Conservation (phyloP, 1,140 invertebrate genomes). For the Lerema accius region DNA sequence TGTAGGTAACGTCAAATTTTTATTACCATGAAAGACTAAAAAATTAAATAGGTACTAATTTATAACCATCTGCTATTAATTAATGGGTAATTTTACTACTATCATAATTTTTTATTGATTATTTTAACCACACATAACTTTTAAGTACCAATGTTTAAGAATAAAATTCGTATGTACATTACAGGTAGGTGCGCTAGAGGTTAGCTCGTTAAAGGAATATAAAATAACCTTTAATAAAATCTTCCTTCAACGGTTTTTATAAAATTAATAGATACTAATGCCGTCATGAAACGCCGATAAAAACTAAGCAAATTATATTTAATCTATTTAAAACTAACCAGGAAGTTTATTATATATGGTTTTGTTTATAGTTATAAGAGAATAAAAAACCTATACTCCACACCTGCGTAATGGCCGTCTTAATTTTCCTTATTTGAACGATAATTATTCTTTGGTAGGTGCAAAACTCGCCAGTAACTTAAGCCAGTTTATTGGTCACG, state of each 20-base stretch:
- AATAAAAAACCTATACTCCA: slow-evolving; percentile 12
- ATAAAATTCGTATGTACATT: background rate
- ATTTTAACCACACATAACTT: too few species aligned
- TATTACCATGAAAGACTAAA: too few species aligned
- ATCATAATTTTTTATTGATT: too few species aligned
- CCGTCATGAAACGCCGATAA: background rate
- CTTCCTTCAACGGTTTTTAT: background rate
- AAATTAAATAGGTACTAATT: too few species aligned
- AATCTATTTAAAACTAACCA: slow-evolving; percentile 28
- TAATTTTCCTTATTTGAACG: slow-evolving; percentile 21
- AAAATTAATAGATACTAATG: slow-evolving; percentile 2
- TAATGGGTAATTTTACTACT: too few species aligned
- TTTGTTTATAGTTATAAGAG: slow-evolving; percentile 23
- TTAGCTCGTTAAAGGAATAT: background rate
- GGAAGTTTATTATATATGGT: slow-evolving; percentile 27
- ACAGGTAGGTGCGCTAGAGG: background rate
- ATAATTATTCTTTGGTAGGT: slow-evolving; percentile 5
- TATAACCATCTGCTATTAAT: too few species aligned
- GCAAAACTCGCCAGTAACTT: background rate
- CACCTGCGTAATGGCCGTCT: slow-evolving; percentile 14
- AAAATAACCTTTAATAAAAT: background rate
- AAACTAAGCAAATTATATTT: slow-evolving; percentile 18
- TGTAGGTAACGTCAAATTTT: too few species aligned
- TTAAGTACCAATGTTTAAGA: too few species aligned
- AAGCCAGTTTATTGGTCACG: background rate